Evolutionary conservation across 2,888 invertebrate species (phyloP), one percentile per base, ranked within the genome.

Genomic region (Dryobotodes eremita): DNA sequence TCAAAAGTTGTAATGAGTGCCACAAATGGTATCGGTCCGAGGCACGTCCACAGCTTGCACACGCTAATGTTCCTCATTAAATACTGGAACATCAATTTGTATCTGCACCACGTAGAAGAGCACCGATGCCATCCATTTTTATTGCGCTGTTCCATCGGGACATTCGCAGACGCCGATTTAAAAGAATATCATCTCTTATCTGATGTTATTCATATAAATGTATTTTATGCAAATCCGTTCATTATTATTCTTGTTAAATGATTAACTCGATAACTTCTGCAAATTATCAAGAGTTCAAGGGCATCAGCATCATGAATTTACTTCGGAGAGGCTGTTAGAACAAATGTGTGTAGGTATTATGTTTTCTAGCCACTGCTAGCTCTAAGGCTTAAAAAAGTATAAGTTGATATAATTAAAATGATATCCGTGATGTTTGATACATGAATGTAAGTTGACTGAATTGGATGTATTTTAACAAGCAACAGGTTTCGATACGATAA

Each of bases 1-100:
- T 88, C 91, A 92, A 91, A 93, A 92, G 92, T 90, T 90, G 93
- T 93, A 94, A 94, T 92, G 92, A 92, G 85, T 86, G 88, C 94
- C 94, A 86, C 91, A 93, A 92, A 94, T 93, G 94, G 94, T 85
- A 90, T 91, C 90, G 88, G 85, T 84, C 79, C 80, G 83, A 87
- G 77, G 86, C 88, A 83, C 88, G 90, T 89, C 89, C 89, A 82
- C 90, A 85, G 88, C 90, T 88, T 90, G 91, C 88, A 90, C 91
- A 89, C 92, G 92, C 92, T 94, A 94, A 95, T 94, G 93, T 91
- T 90, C 89, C 91, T 92, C 93, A 94, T 93, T 94, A 94, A 91
- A 92, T 90, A 90, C 90, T 90, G 89, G 88, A 90, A 91, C 91
- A 91, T 89, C 92, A 93, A 94, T 94, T 94, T 93, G 94, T 93